Base-by-base conservation (phyloP, 2,797 vertebrate genomes). In the Harpagifer antarcticus region DNA sequence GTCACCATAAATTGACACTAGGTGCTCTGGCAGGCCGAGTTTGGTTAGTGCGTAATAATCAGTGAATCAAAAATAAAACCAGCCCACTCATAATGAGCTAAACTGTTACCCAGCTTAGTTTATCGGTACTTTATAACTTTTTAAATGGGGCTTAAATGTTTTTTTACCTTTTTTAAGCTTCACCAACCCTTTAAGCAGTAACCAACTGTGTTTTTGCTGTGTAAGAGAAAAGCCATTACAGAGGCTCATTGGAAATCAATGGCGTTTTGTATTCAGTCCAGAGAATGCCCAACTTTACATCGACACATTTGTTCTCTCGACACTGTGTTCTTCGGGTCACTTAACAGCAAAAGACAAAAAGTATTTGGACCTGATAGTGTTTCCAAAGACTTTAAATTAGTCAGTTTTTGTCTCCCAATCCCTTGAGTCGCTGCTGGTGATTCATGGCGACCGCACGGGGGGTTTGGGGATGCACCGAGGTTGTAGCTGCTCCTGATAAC, bases 211-310 rank as follows among this genome's bases (percentile, higher is more conserved):
- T 84, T 74, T 72, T 64, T 76, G 59, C 65, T 58, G 69, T 56
- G 15, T 31, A 69, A 81, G 68, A 81, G 43, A 75, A 37, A 67
- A 60, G 60, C 74, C 79, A 89, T 89, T 83, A 78, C 33, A 72
- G 75, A 56, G 43, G 62, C 37, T 53, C 64, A 87, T 85, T 85
- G 86, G 84, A 86, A 87, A 90, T 91, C 90, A 82, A 85, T 91
- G 62, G 13, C 70, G 12, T 70, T 68, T 74, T 74, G 37, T 42
- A 19, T 63, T 10, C 6, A 2, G 13, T 57, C n/a, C 10, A 40
- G 44, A 52, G 57, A 19, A 20, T 65, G 42, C 50, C 59, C 60
- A 69, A 68, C 23, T 50, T 71, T 62, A 19, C n/a, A 44, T 58
- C 54, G 56, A 76, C 65, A 56, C 58, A 48, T 47, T 48, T 3